Conservation (phyloP, 64 coral and sea anemone genomes). For the Actinia tenebrosa region DNA sequence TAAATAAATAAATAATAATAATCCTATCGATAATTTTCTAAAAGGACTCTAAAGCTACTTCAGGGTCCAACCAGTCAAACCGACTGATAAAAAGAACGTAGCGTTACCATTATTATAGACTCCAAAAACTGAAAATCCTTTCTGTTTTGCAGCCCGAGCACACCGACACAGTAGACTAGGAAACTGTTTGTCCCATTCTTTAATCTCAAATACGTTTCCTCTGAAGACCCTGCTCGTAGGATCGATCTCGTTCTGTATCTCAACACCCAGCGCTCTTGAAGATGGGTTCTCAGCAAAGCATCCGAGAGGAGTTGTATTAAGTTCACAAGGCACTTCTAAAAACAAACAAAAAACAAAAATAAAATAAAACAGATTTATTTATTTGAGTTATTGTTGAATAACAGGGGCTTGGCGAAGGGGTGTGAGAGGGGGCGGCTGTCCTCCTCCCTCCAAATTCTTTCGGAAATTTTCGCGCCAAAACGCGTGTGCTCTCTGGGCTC, state of each 20-base stretch:
- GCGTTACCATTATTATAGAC: constrained; percentile 50
- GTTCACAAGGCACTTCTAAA: constrained; percentile 28
- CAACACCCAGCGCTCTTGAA: constrained; percentile 12
- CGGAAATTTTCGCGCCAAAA: too few relatives aligned
- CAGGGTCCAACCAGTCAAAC: neutral
- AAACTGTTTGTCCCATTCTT: constrained; percentile 50
- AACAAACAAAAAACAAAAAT: constrained; percentile 2
- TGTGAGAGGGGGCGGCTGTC: too few relatives aligned
- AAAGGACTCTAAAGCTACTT: too few relatives aligned
- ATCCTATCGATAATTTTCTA: too few relatives aligned
- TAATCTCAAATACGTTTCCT: constrained; percentile 26
- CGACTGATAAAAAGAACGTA: neutral
- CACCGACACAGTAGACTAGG: constrained; percentile 71
- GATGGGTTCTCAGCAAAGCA: constrained; percentile 46
- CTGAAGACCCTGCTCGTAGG: constrained; percentile 36
- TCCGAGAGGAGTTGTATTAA: constrained; percentile 9
- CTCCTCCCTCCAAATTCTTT: too few relatives aligned
- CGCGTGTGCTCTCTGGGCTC: too few relatives aligned
- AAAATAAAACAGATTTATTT: neutral
- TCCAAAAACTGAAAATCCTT: constrained; percentile 61
- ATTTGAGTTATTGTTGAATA: too few relatives aligned
- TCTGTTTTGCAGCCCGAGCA: constrained; percentile 50
- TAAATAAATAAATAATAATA: too few relatives aligned
- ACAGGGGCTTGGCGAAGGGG: too few relatives aligned
- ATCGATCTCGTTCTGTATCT: constrained; percentile 42